Base-by-base conservation (phyloP, 2,888 invertebrate genomes). In the Sphecodes monilicornis region DNA sequence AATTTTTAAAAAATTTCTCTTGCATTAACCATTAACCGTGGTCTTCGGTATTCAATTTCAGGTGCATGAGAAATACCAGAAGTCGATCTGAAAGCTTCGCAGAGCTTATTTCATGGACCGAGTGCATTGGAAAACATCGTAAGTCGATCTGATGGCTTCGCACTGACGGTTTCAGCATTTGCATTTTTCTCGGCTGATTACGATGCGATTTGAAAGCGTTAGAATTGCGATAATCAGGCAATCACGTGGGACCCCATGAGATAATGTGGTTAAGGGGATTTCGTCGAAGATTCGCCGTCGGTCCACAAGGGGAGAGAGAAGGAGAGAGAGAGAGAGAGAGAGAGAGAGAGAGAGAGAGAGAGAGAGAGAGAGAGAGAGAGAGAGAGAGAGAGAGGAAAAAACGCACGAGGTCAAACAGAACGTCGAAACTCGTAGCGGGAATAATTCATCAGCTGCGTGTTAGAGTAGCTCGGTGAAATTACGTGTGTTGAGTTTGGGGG, bases 401-500 rank as follows among this genome's bases (percentile, higher is more conserved):
- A 46, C 26, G 60, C 60, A 29, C 60, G 29, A 29, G 60, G 60
- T 66, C 41, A 41, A 26, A 22, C 26, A 18, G 50, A 46, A 80
- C 69, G 77, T 86, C 85, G 77, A 77, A 68, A 82, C 68, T 75
- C 74, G 43, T 29, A 22, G 70, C 68, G 39, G 60, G 78, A 78
- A 83, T 84, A 80, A 85, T 83, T 84, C 71, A 74, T 84, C 83
- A 79, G 73, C 22, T 29, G 76, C 39, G 77, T 71, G 79, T 75
- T 60, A 32, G 73, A 76, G 26, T 71, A 71, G 69, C 36, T 72
- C 39, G 57, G 11, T 29, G 64, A 29, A 57, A 78, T 75, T 75
- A 75, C 71, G 50, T n/a, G 60, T 36, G 41, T 75, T 22, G 32
- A 32, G 46, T 22, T 11, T 54, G 46, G 80, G 74, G 54, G 32